Base-by-base conservation (phyloP, 1,140 invertebrate species). In the Bactericera cockerelli region DNA sequence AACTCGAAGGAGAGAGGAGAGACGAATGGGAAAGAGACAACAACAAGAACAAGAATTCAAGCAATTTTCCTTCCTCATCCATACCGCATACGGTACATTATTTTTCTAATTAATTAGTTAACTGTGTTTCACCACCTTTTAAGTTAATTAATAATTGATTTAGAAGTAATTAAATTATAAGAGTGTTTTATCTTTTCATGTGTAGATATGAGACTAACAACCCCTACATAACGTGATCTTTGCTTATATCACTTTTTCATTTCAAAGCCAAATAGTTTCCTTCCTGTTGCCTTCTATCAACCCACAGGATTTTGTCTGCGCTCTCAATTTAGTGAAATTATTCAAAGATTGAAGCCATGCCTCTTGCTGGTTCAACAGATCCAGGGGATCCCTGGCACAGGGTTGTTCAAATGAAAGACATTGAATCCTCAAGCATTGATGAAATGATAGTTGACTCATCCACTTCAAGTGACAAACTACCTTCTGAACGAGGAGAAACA, bases 371-470 rank as follows among this genome's bases (percentile, higher is more conserved):
- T 36, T 55, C 61, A 11, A 57, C 57, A 19, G 60, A 63, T 57
- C 38, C 59, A 10, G 60, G 58, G 11, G 62, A 63, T 39, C 58
- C 60, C 31, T 63, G 62, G 62, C 57, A 63, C 56, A 59, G 62
- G 54, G 42, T 49, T 49, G 58, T 63, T 25, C 58, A 54, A 33
- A 21, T 63, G n/a, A 61, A 61, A 26, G 31, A 61, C 69, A 21
- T 31, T 22, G 26, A 57, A 36, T 33, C 38, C 33, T 28, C 26
- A 56, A 25, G 2, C 26, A 25, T 36, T 25, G 57, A 56, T 38
- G 58, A 63, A 26, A 62, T 64, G 1, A 56, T 72, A 56, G 70
- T 70, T 58, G 70, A 67, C 39, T 68, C 70, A 3, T 26, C 55
- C 6, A 53, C 19, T 6, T 24, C 49, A 3, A 28, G 63, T 65